Evolutionary conservation across 2,888 invertebrate species (phyloP).

Genomic region (Perithous albicinctus): DNA sequence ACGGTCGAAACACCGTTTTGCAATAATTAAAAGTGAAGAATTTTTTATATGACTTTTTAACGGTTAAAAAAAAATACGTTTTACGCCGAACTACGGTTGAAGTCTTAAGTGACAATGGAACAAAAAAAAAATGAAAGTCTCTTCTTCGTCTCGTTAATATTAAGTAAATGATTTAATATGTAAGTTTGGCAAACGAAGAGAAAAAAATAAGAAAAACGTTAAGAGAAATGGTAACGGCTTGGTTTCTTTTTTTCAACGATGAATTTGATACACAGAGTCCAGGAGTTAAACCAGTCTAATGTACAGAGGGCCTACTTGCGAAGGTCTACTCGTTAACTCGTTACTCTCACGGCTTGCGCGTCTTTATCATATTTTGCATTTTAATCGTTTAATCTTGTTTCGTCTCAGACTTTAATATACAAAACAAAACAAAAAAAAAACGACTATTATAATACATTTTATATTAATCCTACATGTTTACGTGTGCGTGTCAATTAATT

Average conservation of each 20-base stretch:
- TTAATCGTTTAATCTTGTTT: constrained; percentile 64
- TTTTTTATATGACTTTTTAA: too few species aligned
- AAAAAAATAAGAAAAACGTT: constrained; percentile 26
- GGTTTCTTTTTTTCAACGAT: constrained; percentile 39
- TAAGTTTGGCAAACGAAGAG: constrained; percentile 39
- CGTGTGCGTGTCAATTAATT: constrained; percentile 72
- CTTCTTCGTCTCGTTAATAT: constrained; percentile 35
- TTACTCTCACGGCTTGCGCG: constrained; percentile 54
- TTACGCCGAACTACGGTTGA: too few species aligned
- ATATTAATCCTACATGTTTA: constrained; percentile 81
- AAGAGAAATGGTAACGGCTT: constrained; percentile 29
- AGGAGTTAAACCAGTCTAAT: constrained; percentile 60
- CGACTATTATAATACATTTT: constrained; percentile 84
- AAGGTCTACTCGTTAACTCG: constrained; percentile 49
- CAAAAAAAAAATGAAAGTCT: constrained; percentile 33
- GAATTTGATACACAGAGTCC: constrained; percentile 34
- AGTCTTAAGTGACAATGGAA: constrained; percentile 19
- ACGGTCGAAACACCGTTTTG: too few species aligned
- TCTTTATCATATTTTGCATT: constrained; percentile 59
- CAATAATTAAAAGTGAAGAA: too few species aligned
- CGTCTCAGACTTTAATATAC: constrained; percentile 78
- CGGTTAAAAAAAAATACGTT: too few species aligned
- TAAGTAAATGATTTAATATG: constrained; percentile 33
- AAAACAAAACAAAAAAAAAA: constrained; percentile 67
- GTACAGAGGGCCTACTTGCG: constrained; percentile 76